These are phyloP conservation scores for Lagopus muta DNA, from an alignment of 2,113 vertebrate species.

Conservation along the genomic window DNA sequence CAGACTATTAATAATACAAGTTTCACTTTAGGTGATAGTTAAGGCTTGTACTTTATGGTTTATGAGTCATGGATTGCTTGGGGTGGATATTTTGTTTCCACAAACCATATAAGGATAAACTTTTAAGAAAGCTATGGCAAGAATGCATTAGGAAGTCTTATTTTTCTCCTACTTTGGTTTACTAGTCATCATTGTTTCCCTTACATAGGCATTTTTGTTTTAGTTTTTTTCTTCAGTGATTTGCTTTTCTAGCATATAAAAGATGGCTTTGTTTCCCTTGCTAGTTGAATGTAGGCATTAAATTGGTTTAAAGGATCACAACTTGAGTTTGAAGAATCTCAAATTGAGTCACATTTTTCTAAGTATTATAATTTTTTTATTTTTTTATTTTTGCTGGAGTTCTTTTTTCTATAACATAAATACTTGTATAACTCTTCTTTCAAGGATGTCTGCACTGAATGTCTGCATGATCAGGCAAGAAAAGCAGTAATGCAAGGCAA, in stretches of 20 bases:
- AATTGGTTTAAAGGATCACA: background rate
- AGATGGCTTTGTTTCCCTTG: background rate
- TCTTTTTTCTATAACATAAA: background rate
- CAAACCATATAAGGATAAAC: constrained; percentile 37
- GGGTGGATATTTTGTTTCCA: constrained; percentile 22
- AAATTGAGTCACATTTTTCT: background rate
- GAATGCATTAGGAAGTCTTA: constrained; percentile 38
- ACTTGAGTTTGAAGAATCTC: background rate
- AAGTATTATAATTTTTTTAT: background rate
- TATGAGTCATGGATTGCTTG: constrained; percentile 17
- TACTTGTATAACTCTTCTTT: background rate
- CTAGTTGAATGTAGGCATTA: background rate
- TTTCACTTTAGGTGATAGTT: constrained; percentile 30
- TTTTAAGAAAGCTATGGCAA: constrained; percentile 44
- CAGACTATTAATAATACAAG: background rate
- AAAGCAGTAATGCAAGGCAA: too few relatives aligned
- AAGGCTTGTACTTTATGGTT: constrained; percentile 22
- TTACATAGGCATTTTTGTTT: constrained; percentile 29
- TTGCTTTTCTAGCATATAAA: background rate
- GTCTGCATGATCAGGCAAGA: too few relatives aligned
- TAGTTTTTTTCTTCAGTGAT: background rate
- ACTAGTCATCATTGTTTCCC: background rate
- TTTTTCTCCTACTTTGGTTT: background rate
- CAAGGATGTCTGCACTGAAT: background rate
- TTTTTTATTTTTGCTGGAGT: background rate